Base-by-base conservation (phyloP, 2,888 invertebrate genomes). In the Drosophila diplacantha region DNA sequence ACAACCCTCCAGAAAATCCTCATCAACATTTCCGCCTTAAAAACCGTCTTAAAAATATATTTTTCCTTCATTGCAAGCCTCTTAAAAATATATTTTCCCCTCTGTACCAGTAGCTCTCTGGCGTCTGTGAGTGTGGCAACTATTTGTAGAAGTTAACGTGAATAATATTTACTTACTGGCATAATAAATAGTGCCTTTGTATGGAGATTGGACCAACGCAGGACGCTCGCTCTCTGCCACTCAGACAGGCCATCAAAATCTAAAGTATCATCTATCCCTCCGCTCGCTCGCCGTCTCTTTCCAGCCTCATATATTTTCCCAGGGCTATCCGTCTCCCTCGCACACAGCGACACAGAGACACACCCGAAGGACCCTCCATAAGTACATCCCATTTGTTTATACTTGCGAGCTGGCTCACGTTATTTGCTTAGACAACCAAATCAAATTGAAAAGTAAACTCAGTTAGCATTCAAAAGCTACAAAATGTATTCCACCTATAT, bases 161-260 rank as follows among this genome's bases (percentile, higher is more conserved):
- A 75, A 83, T 70, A 83, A 81, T 81, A 83, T 81, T 79, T 81
- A 81, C 78, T 81, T 81, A 71, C 75, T 67, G 69, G 73, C 74
- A 83, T 83, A 72, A 81, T 75, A 83, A 83, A 79, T 74, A 81
- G 72, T 70, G 66, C 69, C 63, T 71, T 69, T 63, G 56, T 65
- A 72, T 68, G 66, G 50, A 62, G 41, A 52, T 39, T 53, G 53
- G 49, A 31, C 50, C 38, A 43, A 44, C 51, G 62, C 55, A 69
- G 52, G 61, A 54, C 43, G 18, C 29, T 41, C 20, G 14, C 41
- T 41, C 39, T 41, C 41, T 44, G 29, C 51, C 35, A 35, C 31
- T 39, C 47, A 52, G 55, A 59, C 47, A 51, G 49, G 50, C 68
- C 59, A 66, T 68, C 68, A 68, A 53, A 59, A 67, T 46, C 65